phyloP scores from a whole-genome alignment of 2,888 invertebrate species.

The Petrolisthes cinctipes region DNA sequence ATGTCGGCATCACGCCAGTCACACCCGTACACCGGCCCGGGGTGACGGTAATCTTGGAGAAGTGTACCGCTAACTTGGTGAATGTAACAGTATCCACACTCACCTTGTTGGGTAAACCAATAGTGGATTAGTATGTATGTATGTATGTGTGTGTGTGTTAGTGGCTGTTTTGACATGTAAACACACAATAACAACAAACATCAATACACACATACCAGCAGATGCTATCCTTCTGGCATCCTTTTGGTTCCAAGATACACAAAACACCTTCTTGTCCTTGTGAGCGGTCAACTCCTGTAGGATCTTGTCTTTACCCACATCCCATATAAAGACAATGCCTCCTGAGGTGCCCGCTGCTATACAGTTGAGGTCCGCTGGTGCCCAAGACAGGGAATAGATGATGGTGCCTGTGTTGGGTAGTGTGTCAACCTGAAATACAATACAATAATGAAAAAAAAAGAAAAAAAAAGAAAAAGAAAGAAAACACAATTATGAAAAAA shows the following conservation, averaged over 20 bases:
- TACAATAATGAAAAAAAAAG: background rate
- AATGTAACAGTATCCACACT: conserved; percentile 70
- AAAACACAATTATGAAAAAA: background rate
- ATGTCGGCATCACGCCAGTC: conserved; percentile 71
- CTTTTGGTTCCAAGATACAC: conserved; percentile 70
- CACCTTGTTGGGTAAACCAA: conserved; percentile 66
- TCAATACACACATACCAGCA: conserved; percentile 46
- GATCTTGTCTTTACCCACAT: conserved; percentile 69
- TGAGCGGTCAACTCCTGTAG: conserved; percentile 61
- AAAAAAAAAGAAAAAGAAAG: background rate
- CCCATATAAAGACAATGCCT: conserved; percentile 70
- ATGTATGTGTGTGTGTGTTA: no score
- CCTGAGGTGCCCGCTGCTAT: conserved; percentile 70
- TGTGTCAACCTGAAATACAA: conserved; percentile 50
- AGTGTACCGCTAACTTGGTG: conserved; percentile 69
- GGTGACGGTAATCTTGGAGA: conserved; percentile 70
- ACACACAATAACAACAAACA: background rate
- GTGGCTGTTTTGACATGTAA: background rate
- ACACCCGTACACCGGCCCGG: conserved; percentile 70
- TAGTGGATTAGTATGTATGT: background rate
- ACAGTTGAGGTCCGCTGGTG: conserved; percentile 71
- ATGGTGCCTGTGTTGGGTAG: conserved; percentile 68
- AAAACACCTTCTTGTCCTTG: conserved; percentile 68
- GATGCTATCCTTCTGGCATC: conserved; percentile 68
- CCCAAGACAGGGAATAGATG: conserved; percentile 69